Conservation (phyloP, 2,797 vertebrate species). For the Salmo trutta region DNA sequence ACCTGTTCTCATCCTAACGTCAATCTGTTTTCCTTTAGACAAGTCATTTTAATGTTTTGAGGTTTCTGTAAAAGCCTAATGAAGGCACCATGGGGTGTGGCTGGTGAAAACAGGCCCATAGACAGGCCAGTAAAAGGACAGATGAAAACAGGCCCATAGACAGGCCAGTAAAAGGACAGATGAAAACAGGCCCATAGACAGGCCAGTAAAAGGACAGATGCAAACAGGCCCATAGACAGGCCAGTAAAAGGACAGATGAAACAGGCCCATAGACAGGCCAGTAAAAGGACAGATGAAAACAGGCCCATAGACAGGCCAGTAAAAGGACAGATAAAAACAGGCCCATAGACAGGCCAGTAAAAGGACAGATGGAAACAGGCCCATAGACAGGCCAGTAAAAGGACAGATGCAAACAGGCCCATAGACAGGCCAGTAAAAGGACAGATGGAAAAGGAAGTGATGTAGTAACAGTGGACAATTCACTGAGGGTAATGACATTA, state of each 20-base stretch:
- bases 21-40: conserved; percentile 17
- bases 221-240: too few relatives aligned
- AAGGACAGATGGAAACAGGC: not conserved
- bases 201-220: too few relatives aligned
- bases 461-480: conserved; percentile 31
- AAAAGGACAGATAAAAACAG: not conserved
- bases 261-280: too few relatives aligned
- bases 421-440: conserved; percentile 29
- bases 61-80: conserved; percentile 20
- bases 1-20: conserved; percentile 23
- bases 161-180: too few relatives aligned
- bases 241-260: too few relatives aligned
- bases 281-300: too few relatives aligned
- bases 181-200: too few relatives aligned
- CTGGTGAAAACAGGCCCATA: conserved; percentile 1
- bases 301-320: too few relatives aligned
- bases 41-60: conserved; percentile 25
- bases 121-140: conserved; percentile 30
- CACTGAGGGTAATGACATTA: conserved; percentile 54
- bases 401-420: not conserved
- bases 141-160: conserved; percentile 1
- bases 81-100: conserved; percentile 31
- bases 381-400: not conserved
- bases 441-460: conserved; percentile 15
- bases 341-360: not conserved